These are phyloP conservation scores for Enteromius fasciolatus DNA, from an alignment of 2,797 vertebrate species.

Conservation along the genomic window DNA sequence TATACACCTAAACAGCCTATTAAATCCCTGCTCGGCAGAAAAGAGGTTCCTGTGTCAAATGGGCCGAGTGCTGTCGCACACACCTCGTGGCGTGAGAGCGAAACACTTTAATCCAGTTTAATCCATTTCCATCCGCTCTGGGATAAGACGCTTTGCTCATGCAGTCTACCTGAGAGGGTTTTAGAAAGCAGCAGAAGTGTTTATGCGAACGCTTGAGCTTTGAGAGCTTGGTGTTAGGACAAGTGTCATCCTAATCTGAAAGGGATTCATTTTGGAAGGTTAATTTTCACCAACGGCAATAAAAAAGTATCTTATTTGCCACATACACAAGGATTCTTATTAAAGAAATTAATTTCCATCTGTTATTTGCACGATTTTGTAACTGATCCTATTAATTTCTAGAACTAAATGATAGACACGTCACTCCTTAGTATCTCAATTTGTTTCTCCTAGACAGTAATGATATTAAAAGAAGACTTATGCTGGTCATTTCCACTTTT, in stretches of 20 bases:
- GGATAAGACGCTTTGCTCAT: slow-evolving; percentile 60
- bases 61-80: slow-evolving; percentile 61
- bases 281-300: slow-evolving; percentile 39
- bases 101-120: slow-evolving; percentile 61
- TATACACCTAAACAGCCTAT: slow-evolving; percentile 74
- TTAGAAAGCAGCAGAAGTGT: slow-evolving; percentile 43
- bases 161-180: slow-evolving; percentile 59
- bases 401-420: background rate
- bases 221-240: slow-evolving; percentile 39
- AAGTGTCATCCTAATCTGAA: slow-evolving; percentile 50
- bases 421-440: background rate
- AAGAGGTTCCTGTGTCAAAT: slow-evolving; percentile 72
- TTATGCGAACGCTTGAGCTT: slow-evolving; percentile 39
- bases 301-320: background rate
- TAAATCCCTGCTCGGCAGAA: slow-evolving; percentile 64
- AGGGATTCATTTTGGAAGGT: slow-evolving; percentile 46
- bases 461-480: background rate
- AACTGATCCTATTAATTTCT: background rate
- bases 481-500: background rate
- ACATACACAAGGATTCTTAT: background rate
- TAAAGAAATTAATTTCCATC: slow-evolving; percentile 13
- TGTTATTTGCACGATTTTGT: background rate
- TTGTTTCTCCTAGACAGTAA: background rate
- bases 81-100: slow-evolving; percentile 47
- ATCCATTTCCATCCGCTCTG: slow-evolving; percentile 56